These are phyloP conservation scores for Andrena praecox DNA, from an alignment of 2,888 invertebrate genomes.

Conservation along the genomic window DNA sequence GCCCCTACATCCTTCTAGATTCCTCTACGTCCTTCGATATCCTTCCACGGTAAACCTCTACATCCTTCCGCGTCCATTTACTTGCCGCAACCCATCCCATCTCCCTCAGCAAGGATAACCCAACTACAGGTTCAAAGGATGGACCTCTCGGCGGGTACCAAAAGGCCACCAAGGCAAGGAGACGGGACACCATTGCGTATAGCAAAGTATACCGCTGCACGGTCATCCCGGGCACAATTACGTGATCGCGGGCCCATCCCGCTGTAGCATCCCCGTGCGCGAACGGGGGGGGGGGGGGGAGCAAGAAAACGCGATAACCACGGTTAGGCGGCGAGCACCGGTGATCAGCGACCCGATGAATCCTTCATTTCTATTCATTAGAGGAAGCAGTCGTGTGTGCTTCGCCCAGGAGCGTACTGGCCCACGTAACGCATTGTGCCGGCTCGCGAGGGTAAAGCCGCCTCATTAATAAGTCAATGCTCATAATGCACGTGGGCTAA, in stretches of 20 bases:
- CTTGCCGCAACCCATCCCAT: no score
- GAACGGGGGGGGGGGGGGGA: neutral
- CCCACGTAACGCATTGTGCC: slow-evolving; percentile 43
- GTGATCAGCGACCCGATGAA: slow-evolving; percentile 29
- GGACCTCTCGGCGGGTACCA: no score
- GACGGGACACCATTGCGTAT: no score
- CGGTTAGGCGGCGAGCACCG: slow-evolving; percentile 46
- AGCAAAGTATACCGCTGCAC: no score
- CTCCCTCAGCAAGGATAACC: no score
- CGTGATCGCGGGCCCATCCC: neutral
- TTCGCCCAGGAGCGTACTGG: slow-evolving; percentile 18
- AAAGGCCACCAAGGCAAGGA: no score
- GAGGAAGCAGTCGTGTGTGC: slow-evolving; percentile 31
- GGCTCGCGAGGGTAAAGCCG: slow-evolving; percentile 56
- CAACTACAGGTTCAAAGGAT: no score
- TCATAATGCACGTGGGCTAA: slow-evolving; percentile 68
- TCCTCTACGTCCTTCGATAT: no score
- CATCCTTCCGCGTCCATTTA: no score
- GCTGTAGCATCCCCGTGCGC: neutral
- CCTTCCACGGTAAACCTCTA: no score
- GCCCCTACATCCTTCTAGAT: no score
- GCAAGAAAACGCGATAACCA: slow-evolving; percentile 52
- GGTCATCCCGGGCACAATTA: neutral
- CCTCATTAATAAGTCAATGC: slow-evolving; percentile 70
- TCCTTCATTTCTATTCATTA: slow-evolving; percentile 61